Evolutionary conservation across 1,140 invertebrate genomes (phyloP), one percentile per base, ranked within the genome.

Genomic region (Cardiocondyla obscurior): DNA sequence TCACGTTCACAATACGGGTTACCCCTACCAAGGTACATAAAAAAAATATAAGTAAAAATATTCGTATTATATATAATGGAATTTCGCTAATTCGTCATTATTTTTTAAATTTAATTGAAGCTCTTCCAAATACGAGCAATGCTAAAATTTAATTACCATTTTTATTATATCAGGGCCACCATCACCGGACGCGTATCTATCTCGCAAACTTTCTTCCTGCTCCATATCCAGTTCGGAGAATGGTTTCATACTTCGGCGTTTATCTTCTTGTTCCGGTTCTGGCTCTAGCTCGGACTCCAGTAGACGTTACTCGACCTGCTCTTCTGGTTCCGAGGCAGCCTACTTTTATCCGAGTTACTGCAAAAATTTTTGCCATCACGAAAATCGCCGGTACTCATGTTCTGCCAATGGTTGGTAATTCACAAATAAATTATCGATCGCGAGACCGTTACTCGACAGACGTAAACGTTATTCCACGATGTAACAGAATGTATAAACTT

Each of bases 131-230:
- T n/a, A n/a, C n/a, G n/a, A n/a, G n/a, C n/a, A n/a, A n/a, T n/a
- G n/a, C n/a, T n/a, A n/a, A n/a, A n/a, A n/a, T n/a, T n/a, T n/a
- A n/a, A n/a, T n/a, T n/a, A n/a, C 2, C 8, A 25, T 70, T 67
- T 1, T 10, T 3, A 44, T 79, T 55, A 14, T 85, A 89, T 6
- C 58, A 91, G 92, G 85, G 73, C 87, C 91, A 14, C 90, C 91
- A 7, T 92, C 92, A 0, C 95, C 96, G 28, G 96, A 96, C 53
- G 95, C 95, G 2, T 96, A 96, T 95, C 90, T 96, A 36, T 95
- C 96, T n/a, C 93, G 95, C 33, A 93, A 96, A 46, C 91, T 95
- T 33, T 96, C 96, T 19, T 93, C 94, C 3, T 95, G 95, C 86
- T 95, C 95, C 33, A 90, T 96, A 39, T 94, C 95, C 0, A 94